Base-by-base conservation (phyloP, 2,113 vertebrate species). In the Gnathonemus echidnorhynchus region DNA sequence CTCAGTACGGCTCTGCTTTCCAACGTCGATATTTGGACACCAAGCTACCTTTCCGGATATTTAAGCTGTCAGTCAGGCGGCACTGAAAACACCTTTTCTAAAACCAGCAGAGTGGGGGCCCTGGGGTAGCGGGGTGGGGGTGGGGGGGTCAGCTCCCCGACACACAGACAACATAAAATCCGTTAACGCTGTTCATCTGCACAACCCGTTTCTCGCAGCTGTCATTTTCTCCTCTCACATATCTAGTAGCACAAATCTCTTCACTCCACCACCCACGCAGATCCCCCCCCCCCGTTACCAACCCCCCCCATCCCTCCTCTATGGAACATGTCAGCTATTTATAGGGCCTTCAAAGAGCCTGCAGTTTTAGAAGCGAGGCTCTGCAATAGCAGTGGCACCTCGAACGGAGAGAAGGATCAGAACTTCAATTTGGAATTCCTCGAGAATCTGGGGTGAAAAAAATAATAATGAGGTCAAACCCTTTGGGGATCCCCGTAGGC, bases 311-410 rank as follows among this genome's bases (percentile, higher is more conserved):
- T 27, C 49, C 45, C 86, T n/a, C 87, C 87, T 21, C 45, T n/a
- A 85, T 88, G 87, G 87, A 88, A 88, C 87, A 88, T 31, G 52
- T 88, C 39, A 42, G 87, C 87, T 62, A 88, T 88, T 88, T 88
- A 88, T 88, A 88, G 87, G 56, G 39, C 31, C 35, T 88, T 88
- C 52, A 88, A 31, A 88, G 87, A 88, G 87, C 31, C 86, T 53
- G 39, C 35, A 88, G 35, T 88, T 66, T 88, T 35, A 62, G 56
- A 88, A 66, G 87, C 87, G 17, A 10, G 17, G 53, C 87, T n/a
- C 35, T 19, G n/a, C 1, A 3, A 35, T 21, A 42, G 9, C 24
- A 24, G 31, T 1, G 8, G 31, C 87, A 6, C 39, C 19, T 45
- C 1, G 10, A 88, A 24, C 11, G 27, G 53, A 58, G 52, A 45